These are phyloP conservation scores for Labia minor DNA, from an alignment of 2,888 invertebrate species.

Conservation along the genomic window DNA sequence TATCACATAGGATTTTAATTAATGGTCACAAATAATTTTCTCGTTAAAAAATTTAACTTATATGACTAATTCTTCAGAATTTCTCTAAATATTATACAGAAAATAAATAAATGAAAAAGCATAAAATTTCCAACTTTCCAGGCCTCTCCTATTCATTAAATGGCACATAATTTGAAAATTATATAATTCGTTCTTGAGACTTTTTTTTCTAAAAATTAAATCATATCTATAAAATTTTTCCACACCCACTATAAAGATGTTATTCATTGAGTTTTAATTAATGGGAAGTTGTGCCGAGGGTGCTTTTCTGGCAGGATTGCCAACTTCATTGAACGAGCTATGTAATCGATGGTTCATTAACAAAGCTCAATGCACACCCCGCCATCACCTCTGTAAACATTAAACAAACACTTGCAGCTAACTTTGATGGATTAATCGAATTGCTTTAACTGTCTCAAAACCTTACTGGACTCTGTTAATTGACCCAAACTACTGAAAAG, in stretches of 20 bases:
- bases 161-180: too few relatives aligned
- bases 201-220: too few relatives aligned
- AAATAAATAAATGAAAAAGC: too few relatives aligned
- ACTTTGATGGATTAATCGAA: constrained; percentile 13
- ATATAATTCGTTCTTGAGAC: too few relatives aligned
- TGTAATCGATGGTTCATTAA: constrained; percentile 13
- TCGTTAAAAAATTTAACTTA: too few relatives aligned
- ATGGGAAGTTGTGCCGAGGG: neutral
- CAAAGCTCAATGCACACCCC: constrained; percentile 8
- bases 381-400: neutral
- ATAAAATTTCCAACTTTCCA: too few relatives aligned
- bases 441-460: neutral
- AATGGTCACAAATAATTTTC: too few relatives aligned
- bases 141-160: too few relatives aligned
- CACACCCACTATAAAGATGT: neutral
- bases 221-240: too few relatives aligned
- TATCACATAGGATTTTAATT: too few relatives aligned
- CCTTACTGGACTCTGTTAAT: constrained; percentile 2
- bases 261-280: neutral
- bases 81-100: too few relatives aligned
- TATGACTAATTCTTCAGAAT: too few relatives aligned
- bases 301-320: neutral
- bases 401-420: constrained; percentile 8
- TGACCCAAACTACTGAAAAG: neutral
- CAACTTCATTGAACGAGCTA: neutral